phyloP scores from a whole-genome alignment of 23 tunicate species.

The Aplidium turbinatum region DNA sequence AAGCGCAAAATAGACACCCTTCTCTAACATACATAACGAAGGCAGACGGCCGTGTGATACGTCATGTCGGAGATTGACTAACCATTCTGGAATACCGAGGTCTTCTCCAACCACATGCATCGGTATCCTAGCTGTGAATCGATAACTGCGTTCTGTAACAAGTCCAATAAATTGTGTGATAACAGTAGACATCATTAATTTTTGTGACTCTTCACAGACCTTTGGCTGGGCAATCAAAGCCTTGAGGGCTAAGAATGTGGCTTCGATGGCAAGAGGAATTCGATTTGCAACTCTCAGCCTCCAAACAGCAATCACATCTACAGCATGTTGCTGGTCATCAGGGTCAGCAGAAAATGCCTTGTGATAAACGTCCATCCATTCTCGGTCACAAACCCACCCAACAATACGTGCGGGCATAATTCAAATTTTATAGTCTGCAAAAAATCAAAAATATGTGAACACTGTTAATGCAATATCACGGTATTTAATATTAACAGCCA shows the following conservation, averaged over 20 bases:
- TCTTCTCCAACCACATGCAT: conserved; percentile 49
- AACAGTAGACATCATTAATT: conserved; percentile 42
- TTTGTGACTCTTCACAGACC: conserved; percentile 4
- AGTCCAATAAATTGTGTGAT: conserved; percentile 67
- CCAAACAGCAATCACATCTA: conserved; percentile 54
- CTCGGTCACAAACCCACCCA: conserved; percentile 59
- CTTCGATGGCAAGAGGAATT: conserved; percentile 80
- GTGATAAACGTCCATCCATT: conserved; percentile 53
- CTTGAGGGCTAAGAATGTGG: conserved; percentile 53
- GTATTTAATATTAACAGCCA: background rate
- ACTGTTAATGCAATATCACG: background rate
- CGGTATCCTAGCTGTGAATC: conserved; percentile 14
- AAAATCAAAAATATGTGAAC: conserved; percentile 1
- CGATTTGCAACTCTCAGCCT: conserved; percentile 31
- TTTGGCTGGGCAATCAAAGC: background rate
- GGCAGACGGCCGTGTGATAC: conserved; percentile 50
- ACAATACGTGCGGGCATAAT: conserved; percentile 28
- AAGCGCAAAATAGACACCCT: conserved; percentile 47
- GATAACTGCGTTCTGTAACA: conserved; percentile 53
- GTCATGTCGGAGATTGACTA: conserved; percentile 52
- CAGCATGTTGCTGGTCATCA: conserved; percentile 31
- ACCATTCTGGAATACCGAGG: conserved; percentile 82
- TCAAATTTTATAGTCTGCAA: background rate
- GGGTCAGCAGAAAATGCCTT: conserved; percentile 40
- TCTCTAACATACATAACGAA: conserved; percentile 32